A percentile compares a stretch with the other conserved stretches of the same genome.
phyloP scores from a whole-genome alignment of 2,797 vertebrate genomes.

The Chaenodraco wilsoni region DNA sequence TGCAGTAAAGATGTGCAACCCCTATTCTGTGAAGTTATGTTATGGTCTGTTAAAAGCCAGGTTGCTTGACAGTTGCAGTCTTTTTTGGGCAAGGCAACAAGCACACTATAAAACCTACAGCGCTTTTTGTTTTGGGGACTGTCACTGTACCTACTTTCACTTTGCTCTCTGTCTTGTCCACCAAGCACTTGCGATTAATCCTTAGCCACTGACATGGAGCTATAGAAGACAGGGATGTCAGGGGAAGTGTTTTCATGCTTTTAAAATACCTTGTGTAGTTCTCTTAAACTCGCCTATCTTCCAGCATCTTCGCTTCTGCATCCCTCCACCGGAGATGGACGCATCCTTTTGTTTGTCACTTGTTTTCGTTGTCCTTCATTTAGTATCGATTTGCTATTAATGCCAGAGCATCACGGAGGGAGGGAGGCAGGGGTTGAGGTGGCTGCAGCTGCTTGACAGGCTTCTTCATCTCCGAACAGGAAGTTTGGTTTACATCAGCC shows the following conservation, averaged over 20 bases:
- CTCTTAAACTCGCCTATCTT: slow-evolving; percentile 20
- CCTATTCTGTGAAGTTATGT: neutral
- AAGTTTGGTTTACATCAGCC: slow-evolving; percentile 84
- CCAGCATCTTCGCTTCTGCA: slow-evolving; percentile 32
- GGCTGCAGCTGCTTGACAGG: slow-evolving; percentile 78
- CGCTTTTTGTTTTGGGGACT: slow-evolving; percentile 8
- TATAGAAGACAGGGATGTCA: slow-evolving; percentile 14
- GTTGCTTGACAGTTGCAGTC: neutral
- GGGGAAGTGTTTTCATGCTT: slow-evolving; percentile 37
- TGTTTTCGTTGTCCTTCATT: slow-evolving; percentile 71
- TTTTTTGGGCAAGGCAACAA: slow-evolving; percentile 13
- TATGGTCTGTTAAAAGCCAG: neutral
- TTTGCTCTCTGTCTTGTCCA: slow-evolving; percentile 8
- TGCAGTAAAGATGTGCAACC: neutral
- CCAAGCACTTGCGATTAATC: slow-evolving; percentile 22
- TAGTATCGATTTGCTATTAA: slow-evolving; percentile 84
- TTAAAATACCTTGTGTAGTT: slow-evolving; percentile 18
- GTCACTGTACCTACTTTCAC: neutral
- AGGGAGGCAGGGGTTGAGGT: slow-evolving; percentile 71
- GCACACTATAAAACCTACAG: slow-evolving; percentile 13
- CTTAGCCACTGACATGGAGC: slow-evolving; percentile 21
- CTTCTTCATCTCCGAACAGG: slow-evolving; percentile 82
- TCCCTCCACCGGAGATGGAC: slow-evolving; percentile 66
- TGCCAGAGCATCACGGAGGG: slow-evolving; percentile 62
- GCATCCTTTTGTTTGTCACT: slow-evolving; percentile 54